Percentiles rank a stretch among this genome's conserved stretches.
phyloP scores from a whole-genome alignment of 2,113 vertebrate species.

The Chroicocephalus ridibundus region DNA sequence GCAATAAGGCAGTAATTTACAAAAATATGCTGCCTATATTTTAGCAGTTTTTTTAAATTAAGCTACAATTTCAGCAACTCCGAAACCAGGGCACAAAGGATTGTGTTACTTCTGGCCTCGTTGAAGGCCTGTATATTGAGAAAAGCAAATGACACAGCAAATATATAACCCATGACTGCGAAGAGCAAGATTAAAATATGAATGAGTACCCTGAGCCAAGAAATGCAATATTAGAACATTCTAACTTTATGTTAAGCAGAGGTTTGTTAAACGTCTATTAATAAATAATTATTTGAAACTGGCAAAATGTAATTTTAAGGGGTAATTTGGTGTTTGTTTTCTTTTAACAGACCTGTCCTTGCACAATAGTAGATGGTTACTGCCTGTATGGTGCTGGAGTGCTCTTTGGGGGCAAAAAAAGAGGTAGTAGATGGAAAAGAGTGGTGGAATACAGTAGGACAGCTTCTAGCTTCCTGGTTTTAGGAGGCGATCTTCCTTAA shows the following conservation, averaged over 20 bases:
- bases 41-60: background rate
- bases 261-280: background rate
- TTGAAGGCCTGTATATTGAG: background rate
- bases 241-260: background rate
- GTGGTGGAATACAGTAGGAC: background rate
- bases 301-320: background rate
- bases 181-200: conserved; percentile 48
- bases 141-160: conserved; percentile 65
- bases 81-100: background rate
- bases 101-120: conserved; percentile 33
- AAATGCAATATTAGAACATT: conserved; percentile 10
- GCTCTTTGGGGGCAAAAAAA: background rate
- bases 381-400: background rate
- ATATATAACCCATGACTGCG: conserved; percentile 47
- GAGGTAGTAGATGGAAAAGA: background rate
- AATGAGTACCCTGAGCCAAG: conserved; percentile 46
- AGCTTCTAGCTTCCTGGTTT: background rate
- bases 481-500: background rate
- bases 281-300: background rate
- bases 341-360: background rate
- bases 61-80: background rate
- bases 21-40: background rate
- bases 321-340: background rate
- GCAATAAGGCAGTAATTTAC: background rate
- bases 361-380: background rate